Base-by-base conservation (phyloP, 1,140 invertebrate genomes). In the Drosophila kepulauana region DNA sequence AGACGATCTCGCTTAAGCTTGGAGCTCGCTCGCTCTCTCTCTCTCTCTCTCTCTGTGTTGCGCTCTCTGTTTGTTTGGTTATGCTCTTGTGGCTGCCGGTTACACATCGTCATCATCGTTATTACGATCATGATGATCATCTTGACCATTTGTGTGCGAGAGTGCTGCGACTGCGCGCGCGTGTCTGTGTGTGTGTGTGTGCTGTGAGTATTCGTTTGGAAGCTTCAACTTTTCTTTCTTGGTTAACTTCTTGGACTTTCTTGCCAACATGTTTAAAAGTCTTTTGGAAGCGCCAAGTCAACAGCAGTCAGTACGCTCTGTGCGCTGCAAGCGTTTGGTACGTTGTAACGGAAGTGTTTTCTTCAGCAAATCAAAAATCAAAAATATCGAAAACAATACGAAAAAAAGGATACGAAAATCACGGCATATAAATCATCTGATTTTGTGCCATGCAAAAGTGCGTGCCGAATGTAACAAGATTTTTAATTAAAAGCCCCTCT, bases 201-300 rank as follows among this genome's bases (percentile, higher is more conserved):
- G 20, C 13, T 51, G 11, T 52, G 33, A 28, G 57, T 67, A 69
- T 77, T 68, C 25, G 30, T 25, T 58, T 43, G 63, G 79, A 64
- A 66, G 59, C 80, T 75, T 65, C 74, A 84, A 84, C 84, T 84
- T 88, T 88, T 88, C 85, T 84, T 87, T 89, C 64, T 68, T 69
- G 78, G 79, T 64, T 69, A 76, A 87, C 84, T 88, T 87, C 80
- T 88, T 84, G 80, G 85, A 88, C 84, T 88, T 88, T 88, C 84
- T 88, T 87, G 84, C 69, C 80, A 88, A 81, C 78, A 85, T 88
- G 89, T 70, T 91, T 91, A 91, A 91, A 91, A 89, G 81, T 89
- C 84, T 89, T 91, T 91, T 89, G 86, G 77, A 78, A 80, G 77
- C 79, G 80, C 77, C 73, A 82, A 80, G 62, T 48, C 77, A 67